Base-by-base conservation (phyloP, 1,140 invertebrate genomes). In the Scaptomyza pallida region DNA sequence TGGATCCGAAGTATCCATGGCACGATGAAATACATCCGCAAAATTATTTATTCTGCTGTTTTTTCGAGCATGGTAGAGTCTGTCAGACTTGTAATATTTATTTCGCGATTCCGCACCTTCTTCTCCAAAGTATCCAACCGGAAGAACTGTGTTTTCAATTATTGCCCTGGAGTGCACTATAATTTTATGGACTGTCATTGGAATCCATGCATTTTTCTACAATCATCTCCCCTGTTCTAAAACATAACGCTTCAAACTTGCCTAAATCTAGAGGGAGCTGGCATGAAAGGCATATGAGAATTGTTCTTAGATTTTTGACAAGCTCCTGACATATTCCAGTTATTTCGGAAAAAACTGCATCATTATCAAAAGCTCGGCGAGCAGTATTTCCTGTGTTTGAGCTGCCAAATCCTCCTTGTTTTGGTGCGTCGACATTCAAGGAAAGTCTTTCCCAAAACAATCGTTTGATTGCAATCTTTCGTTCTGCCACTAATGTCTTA, bases 361-460 rank as follows among this genome's bases (percentile, higher is more conserved):
- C 37, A 16, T 48, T 35, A 10, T n/a, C 10, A 57, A 57, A 51
- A 45, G 23, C 43, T 23, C 41, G 55, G 30, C 41, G 55, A 13
- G 54, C 40, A 26, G 54, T 57, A 15, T 45, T 59, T 6, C 30
- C 30, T 5, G 44, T 35, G 23, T 47, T 51, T 5, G 30, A 33
- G 3, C 21, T 51, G 10, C 48, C 30, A 15, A 51, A 51, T 8
- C 48, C 40, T 0, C 54, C 23, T 56, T 21, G 19, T 13, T 56
- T 56, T 9, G 21, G 54, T 23, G 26, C 13, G 44, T 59, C 23
- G 44, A 37, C 43, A 10, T 59, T 59, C 15, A 59, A 45, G 2
- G 55, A 15, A 12, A 59, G 41, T 59, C 45, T 45, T 45, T 13
- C 16, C 55, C 55, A 57, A 57, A 57, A 33, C 23, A 57, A 47